Evolutionary conservation across 1,140 invertebrate genomes (phyloP).

Genomic region (Drosophila pruinosa): DNA sequence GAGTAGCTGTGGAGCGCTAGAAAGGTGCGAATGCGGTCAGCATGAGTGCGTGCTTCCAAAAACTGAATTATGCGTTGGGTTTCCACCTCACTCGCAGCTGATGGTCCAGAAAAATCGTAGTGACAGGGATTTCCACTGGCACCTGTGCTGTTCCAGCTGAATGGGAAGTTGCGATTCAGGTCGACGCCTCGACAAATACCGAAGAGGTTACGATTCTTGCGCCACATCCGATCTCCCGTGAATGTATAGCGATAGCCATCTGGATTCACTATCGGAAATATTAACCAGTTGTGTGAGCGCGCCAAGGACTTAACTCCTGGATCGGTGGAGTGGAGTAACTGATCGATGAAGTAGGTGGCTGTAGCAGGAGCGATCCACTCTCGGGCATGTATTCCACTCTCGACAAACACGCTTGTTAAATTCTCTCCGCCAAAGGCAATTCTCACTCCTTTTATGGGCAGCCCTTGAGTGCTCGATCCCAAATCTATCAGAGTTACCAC

Average conservation of each 20-base stretch:
- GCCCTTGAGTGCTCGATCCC: slow-evolving; percentile 84
- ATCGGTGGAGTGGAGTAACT: slow-evolving; percentile 85
- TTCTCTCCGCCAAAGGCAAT: slow-evolving; percentile 82
- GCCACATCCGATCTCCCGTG: slow-evolving; percentile 86
- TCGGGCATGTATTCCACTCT: slow-evolving; percentile 89
- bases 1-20: slow-evolving; percentile 86
- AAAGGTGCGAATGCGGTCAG: slow-evolving; percentile 83
- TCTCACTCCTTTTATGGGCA: slow-evolving; percentile 85
- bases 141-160: slow-evolving; percentile 83
- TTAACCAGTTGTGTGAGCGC: slow-evolving; percentile 85
- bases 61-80: slow-evolving; percentile 84
- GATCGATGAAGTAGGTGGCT: slow-evolving; percentile 87
- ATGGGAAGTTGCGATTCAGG: slow-evolving; percentile 83
- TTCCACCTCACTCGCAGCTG: slow-evolving; percentile 88
- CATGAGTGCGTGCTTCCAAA: slow-evolving; percentile 66
- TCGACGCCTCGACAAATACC: slow-evolving; percentile 84
- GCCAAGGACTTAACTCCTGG: slow-evolving; percentile 83
- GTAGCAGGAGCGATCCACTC: slow-evolving; percentile 91
- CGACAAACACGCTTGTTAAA: slow-evolving; percentile 84
- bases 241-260: slow-evolving; percentile 88
- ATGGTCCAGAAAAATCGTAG: slow-evolving; percentile 86
- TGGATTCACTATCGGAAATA: slow-evolving; percentile 86
- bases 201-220: slow-evolving; percentile 86
- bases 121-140: slow-evolving; percentile 85
- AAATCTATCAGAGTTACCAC: slow-evolving; percentile 83